phyloP scores from a whole-genome alignment of 2,797 vertebrate species.

The Orestias chungarensis region DNA sequence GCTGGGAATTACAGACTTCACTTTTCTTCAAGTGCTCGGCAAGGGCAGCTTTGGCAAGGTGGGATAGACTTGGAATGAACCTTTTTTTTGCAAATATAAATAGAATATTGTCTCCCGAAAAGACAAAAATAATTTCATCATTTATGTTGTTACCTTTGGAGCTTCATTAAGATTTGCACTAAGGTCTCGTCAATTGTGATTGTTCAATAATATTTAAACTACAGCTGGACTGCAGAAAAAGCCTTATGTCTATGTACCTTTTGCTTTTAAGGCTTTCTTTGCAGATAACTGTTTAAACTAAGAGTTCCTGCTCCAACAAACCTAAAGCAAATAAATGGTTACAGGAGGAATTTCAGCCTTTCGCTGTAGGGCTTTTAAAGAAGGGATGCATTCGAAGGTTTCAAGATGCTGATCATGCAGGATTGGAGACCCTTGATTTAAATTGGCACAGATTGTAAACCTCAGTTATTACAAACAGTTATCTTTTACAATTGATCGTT shows the following conservation, averaged over 20 bases:
- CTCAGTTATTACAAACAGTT: no score
- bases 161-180: not conserved
- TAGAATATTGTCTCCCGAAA: not conserved
- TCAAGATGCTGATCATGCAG: no score
- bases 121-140: not conserved
- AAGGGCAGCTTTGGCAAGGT: slow-evolving; percentile 99
- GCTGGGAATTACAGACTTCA: slow-evolving; percentile 88
- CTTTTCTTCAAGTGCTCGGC: slow-evolving; percentile 92
- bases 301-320: no score
- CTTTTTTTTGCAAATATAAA: not conserved
- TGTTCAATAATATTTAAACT: not conserved
- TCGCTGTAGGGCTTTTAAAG: no score
- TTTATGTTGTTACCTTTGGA: not conserved
- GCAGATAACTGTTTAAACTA: not conserved
- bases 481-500: not conserved
- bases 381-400: no score
- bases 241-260: not conserved
- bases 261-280: not conserved
- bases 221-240: not conserved
- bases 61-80: slow-evolving; percentile 38
- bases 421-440: no score
- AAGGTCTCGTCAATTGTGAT: not conserved
- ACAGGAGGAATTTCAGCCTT: no score
- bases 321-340: no score
- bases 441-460: no score